Percentiles rank a stretch among this genome's conserved stretches.
Conservation (phyloP, 2,888 invertebrate species). For the Sabatieria punctata region DNA sequence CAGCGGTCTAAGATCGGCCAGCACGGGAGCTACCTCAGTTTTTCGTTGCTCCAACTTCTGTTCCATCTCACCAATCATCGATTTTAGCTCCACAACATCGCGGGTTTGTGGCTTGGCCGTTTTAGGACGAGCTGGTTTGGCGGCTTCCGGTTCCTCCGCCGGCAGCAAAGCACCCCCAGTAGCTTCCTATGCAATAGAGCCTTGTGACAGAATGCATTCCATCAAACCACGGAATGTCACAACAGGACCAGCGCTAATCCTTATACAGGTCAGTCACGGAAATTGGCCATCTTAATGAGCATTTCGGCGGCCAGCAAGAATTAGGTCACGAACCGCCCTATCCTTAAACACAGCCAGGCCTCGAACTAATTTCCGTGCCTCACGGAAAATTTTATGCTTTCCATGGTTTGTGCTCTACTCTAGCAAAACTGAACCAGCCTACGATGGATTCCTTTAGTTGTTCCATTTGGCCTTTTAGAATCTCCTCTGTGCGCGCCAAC, state of each 20-base stretch:
- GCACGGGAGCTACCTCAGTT: conserved; percentile 6
- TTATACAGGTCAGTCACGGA: no score
- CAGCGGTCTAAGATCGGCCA: conserved; percentile 46
- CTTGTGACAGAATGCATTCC: not conserved
- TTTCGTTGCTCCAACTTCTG: not conserved
- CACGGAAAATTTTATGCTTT: no score
- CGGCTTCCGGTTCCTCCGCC: conserved; percentile 10
- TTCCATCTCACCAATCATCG: conserved; percentile 11
- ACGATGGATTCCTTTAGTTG: conserved; percentile 42
- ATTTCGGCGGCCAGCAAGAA: no score
- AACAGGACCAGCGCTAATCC: no score
- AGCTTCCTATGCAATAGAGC: no score
- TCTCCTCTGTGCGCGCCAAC: conserved; percentile 54
- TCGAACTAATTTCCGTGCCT: no score
- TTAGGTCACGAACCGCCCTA: no score
- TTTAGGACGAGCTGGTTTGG: conserved; percentile 19
- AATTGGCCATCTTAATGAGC: no score
- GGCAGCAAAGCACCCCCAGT: not conserved
- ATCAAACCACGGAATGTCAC: not conserved
- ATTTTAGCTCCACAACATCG: conserved; percentile 15
- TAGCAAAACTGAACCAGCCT: no score
- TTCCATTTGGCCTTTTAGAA: conserved; percentile 43
- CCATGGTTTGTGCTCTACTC: no score
- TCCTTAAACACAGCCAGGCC: no score
- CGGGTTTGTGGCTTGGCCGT: conserved; percentile 23